Percentiles rank a stretch among this genome's conserved stretches.
Conservation (phyloP, 1,140 invertebrate species). For the Streblospio benedicti region DNA sequence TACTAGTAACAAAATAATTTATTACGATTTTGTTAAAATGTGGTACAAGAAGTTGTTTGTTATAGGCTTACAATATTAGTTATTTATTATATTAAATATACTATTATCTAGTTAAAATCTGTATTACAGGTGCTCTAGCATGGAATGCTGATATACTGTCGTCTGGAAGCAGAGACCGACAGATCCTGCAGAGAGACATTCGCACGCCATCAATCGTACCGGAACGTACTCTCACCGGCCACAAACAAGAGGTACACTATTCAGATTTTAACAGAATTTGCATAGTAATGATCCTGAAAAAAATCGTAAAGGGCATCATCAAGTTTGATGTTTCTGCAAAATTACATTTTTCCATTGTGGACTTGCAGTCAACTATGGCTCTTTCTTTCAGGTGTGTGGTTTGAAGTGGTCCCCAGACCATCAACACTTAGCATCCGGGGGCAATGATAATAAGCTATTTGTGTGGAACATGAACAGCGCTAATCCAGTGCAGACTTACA, state of each 20-base stretch:
- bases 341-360: neutral
- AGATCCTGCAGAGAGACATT: conserved; percentile 90
- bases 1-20: neutral
- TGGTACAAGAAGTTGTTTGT: too few relatives aligned
- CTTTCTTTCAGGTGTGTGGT: conserved; percentile 65
- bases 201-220: conserved; percentile 64
- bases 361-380: neutral
- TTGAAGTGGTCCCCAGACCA: conserved; percentile 99
- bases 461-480: conserved; percentile 84
- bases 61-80: neutral
- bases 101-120: conserved; percentile 4
- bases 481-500: conserved; percentile 72
- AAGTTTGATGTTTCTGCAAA: neutral
- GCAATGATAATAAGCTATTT: conserved; percentile 96
- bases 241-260: conserved; percentile 78
- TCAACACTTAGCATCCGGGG: conserved; percentile 93
- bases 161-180: conserved; percentile 86
- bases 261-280: neutral
- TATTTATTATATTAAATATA: too few relatives aligned
- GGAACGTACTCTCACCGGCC: conserved; percentile 63
- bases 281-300: neutral
- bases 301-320: neutral
- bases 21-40: too few relatives aligned
- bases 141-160: conserved; percentile 97
- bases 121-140: conserved; percentile 73